Percentiles rank a stretch among this genome's conserved stretches.
These are phyloP conservation scores for Andrena cerasifolii DNA, from an alignment of 1,140 invertebrate species.

Conservation along the genomic window DNA sequence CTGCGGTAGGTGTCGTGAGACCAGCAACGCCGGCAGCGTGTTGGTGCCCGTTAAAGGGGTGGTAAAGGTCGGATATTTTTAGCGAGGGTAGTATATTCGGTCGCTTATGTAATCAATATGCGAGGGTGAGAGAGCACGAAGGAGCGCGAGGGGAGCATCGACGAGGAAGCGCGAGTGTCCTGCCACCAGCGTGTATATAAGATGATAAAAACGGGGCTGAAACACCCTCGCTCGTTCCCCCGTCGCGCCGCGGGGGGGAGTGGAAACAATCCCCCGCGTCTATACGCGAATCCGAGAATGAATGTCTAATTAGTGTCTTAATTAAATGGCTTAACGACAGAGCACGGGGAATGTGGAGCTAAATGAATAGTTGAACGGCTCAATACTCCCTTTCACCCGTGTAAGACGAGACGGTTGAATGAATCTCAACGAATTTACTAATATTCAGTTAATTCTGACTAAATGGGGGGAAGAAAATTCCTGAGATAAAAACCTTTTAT, in stretches of 20 bases:
- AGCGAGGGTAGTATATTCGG: slow-evolving; percentile 71
- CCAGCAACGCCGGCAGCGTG: background rate
- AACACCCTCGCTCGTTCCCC: background rate
- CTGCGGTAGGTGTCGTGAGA: slow-evolving; percentile 25
- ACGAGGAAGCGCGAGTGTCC: slow-evolving; percentile 31
- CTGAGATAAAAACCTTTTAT: too few relatives aligned
- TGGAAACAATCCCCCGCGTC: background rate
- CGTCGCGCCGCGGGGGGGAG: too few relatives aligned
- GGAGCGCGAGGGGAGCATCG: slow-evolving; percentile 43
- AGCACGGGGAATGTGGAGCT: too few relatives aligned
- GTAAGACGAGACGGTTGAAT: background rate
- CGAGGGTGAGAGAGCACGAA: slow-evolving; percentile 58
- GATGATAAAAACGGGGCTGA: slow-evolving; percentile 12
- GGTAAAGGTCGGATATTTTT: slow-evolving; percentile 63
- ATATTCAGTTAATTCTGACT: background rate
- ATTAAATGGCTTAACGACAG: slow-evolving; percentile 14
- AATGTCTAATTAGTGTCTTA: slow-evolving; percentile 23
- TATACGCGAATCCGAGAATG: background rate
- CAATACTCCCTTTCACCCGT: too few relatives aligned
- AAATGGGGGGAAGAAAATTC: background rate
- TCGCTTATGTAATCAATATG: slow-evolving; percentile 77
- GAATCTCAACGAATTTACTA: background rate
- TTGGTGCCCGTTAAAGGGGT: background rate
- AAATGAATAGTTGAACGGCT: background rate
- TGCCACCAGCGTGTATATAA: background rate